Percentiles rank a stretch among this genome's conserved stretches.
These are phyloP conservation scores for Pandion haliaetus DNA, from an alignment of 2,113 vertebrate genomes.

Conservation along the genomic window DNA sequence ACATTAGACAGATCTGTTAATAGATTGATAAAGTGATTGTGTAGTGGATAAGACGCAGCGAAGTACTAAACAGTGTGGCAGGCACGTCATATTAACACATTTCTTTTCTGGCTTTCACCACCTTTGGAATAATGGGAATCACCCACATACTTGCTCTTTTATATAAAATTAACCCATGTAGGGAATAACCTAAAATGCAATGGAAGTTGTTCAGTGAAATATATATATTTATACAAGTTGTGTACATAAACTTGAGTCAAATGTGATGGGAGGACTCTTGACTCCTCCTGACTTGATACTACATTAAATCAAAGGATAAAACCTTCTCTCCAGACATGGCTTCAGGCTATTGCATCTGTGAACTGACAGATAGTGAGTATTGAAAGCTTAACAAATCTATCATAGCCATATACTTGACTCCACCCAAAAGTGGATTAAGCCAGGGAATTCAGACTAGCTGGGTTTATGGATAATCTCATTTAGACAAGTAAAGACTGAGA, in stretches of 20 bases:
- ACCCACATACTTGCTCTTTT: background rate
- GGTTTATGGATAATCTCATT: background rate
- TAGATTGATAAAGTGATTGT: background rate
- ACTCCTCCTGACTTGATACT: background rate
- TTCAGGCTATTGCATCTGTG: constrained; percentile 8
- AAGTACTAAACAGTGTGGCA: background rate
- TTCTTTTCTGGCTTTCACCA: background rate
- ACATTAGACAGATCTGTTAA: background rate
- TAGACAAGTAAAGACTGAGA: background rate
- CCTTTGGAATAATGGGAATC: background rate
- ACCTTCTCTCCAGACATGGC: constrained; percentile 5
- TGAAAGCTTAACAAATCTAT: constrained; percentile 17
- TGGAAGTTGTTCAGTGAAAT: background rate
- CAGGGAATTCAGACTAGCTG: background rate
- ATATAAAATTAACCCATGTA: background rate
- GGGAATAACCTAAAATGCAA: background rate
- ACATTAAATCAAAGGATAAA: constrained; percentile 33
- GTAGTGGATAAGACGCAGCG: background rate
- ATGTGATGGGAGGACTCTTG: background rate
- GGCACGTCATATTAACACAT: background rate
- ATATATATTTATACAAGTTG: background rate
- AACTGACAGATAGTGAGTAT: background rate
- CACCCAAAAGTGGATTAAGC: background rate
- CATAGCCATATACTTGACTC: background rate
- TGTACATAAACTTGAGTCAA: background rate